Percentiles rank a stretch among this genome's conserved stretches.
phyloP scores from a whole-genome alignment of 1,140 invertebrate species.

The Pectinophora gossypiella region DNA sequence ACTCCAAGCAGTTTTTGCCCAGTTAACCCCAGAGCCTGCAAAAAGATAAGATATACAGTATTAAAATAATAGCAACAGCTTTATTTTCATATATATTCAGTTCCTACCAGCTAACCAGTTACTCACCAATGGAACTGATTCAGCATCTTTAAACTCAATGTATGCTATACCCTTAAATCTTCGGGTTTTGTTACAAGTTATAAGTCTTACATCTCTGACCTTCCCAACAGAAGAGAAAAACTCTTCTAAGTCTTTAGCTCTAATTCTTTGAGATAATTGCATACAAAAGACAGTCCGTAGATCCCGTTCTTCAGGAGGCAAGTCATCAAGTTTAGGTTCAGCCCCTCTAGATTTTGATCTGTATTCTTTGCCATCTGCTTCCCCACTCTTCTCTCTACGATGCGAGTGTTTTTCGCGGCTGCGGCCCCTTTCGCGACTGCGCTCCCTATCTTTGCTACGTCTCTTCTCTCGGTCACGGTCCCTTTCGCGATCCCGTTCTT shows the following conservation, averaged over 20 bases:
- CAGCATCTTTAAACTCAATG: conserved; percentile 98
- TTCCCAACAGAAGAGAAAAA: conserved; percentile 99
- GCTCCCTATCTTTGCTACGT: conserved; percentile 55
- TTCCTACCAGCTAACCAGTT: neutral
- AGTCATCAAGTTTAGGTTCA: conserved; percentile 78
- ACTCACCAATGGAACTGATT: conserved; percentile 95
- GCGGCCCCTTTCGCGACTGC: conserved; percentile 51
- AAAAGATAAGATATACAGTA: conserved; percentile 29
- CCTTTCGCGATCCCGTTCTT: conserved; percentile 38
- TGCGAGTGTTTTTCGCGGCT: conserved; percentile 36
- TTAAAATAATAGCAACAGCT: neutral
- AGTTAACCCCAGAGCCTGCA: conserved; percentile 94
- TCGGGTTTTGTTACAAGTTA: conserved; percentile 99
- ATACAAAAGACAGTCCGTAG: conserved; percentile 98
- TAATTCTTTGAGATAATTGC: conserved; percentile 95
- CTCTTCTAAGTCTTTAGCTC: conserved; percentile 97
- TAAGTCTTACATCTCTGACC: conserved; percentile 98
- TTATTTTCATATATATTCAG: neutral
- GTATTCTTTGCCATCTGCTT: conserved; percentile 55
- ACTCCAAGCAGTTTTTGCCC: conserved; percentile 97
- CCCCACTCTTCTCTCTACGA: conserved; percentile 36
- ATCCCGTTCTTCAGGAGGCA: conserved; percentile 98
- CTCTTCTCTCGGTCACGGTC: conserved; percentile 41
- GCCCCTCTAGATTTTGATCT: conserved; percentile 62
- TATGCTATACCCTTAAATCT: conserved; percentile 99